Base-by-base conservation (phyloP, 1,140 invertebrate species). In the Drosophila leontia region DNA sequence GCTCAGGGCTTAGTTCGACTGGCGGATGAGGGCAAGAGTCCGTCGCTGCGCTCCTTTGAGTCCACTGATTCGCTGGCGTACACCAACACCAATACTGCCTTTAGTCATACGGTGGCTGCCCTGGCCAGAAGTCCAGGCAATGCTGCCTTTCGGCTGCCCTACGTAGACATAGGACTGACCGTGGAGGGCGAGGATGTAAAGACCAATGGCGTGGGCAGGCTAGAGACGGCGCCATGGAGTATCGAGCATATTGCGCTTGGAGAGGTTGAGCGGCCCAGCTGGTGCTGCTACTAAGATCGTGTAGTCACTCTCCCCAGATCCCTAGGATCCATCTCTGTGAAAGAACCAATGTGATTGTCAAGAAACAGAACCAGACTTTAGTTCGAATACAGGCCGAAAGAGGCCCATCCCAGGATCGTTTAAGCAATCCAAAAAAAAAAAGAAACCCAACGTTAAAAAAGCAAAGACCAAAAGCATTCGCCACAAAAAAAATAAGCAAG, bases 181-280 rank as follows among this genome's bases (percentile, higher is more conserved):
- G 93, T 93, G 1, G 92, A 92, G 53, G 82, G 82, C 2, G 91
- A 93, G 23, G 93, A 92, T 68, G 85, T 93, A n/a, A 93, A 93
- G 61, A 92, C 94, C 0, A 94, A 94, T 9, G 94, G 94, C 60
- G 94, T 93, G 6, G 94, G 94, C 0, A 94, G 93, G 13, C 93
- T 94, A 60, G 94, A 95, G 79, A 93, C 93, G 47, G 93, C 94
- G 2, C 93, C 94, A 3, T 94, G 94, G 93, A 94, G 93, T 65
- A 94, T 94, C 37, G 93, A 93, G 53, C 94, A 94, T 79, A 94
- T 95, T 53, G 95, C 95, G 7, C 94, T 95, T 58, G 95, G 94
- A 3, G 94, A 95, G 63, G 85, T 93, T 15, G 94, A 95, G 75
- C 94, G 91, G 34, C 92, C 92, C 15, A 92, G 93, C 71, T 94